Percentiles rank a stretch among this genome's conserved stretches.
Evolutionary conservation across 1,140 invertebrate species (phyloP).

Genomic region (Ceratina japonica): DNA sequence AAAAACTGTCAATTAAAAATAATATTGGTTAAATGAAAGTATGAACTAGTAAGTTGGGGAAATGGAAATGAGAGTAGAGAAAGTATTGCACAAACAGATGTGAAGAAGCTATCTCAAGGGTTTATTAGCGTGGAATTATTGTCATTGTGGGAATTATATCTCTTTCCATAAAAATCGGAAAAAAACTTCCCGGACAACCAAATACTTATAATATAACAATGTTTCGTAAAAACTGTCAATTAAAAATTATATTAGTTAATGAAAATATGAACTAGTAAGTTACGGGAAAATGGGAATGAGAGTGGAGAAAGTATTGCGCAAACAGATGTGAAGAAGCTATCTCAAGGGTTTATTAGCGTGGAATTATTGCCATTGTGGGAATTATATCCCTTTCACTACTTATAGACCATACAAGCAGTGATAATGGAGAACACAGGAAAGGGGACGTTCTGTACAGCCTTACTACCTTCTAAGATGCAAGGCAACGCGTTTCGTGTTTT

Average conservation of each 20-base stretch:
- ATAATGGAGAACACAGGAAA: constrained; percentile 55
- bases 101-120: constrained; percentile 45
- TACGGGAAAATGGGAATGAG: constrained; percentile 10
- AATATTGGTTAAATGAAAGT: too few relatives aligned
- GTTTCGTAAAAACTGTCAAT: background rate
- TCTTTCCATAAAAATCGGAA: too few relatives aligned
- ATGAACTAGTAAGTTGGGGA: background rate
- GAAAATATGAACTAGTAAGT: too few relatives aligned
- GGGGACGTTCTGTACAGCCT: constrained; percentile 25
- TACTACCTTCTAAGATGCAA: constrained; percentile 51
- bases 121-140: constrained; percentile 70
- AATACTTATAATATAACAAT: background rate
- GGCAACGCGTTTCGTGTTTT: constrained; percentile 66
- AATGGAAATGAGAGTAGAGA: constrained; percentile 23
- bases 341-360: constrained; percentile 64
- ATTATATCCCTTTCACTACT: constrained; percentile 57
- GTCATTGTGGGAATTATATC: constrained; percentile 57
- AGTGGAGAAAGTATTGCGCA: constrained; percentile 11
- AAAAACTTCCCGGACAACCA: too few relatives aligned
- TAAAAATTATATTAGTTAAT: background rate
- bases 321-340: constrained; percentile 22
- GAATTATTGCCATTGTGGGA: constrained; percentile 68
- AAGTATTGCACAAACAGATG: background rate
- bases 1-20: constrained; percentile 3
- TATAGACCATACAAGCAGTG: constrained; percentile 63